Conservation (phyloP, 2,888 invertebrate species). For the Gibbula magus region DNA sequence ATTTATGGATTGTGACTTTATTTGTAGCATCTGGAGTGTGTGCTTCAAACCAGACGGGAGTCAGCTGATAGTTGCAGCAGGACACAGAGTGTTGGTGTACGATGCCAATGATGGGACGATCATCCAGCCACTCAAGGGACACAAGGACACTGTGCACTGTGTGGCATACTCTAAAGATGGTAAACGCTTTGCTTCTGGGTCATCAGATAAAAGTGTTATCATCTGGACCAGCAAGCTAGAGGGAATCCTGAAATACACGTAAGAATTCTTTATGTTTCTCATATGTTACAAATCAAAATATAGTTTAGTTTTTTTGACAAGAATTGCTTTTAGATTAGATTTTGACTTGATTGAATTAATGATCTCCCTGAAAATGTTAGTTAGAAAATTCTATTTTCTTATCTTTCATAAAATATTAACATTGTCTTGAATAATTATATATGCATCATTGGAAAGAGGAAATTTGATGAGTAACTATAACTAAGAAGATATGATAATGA, state of each 20-base stretch:
- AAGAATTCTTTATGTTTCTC: constrained; percentile 77
- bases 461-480: too few relatives aligned
- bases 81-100: constrained; percentile 95
- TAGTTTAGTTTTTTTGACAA: too few relatives aligned
- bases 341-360: too few relatives aligned
- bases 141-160: constrained; percentile 94
- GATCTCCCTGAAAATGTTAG: too few relatives aligned
- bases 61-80: constrained; percentile 94
- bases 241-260: constrained; percentile 96
- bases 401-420: too few relatives aligned
- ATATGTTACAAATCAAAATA: too few relatives aligned
- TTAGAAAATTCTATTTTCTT: too few relatives aligned
- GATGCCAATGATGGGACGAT: constrained; percentile 92
- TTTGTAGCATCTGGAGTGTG: constrained; percentile 89
- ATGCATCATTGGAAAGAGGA: too few relatives aligned
- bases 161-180: constrained; percentile 95
- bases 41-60: constrained; percentile 97
- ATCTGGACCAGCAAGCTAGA: constrained; percentile 98
- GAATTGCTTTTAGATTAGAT: too few relatives aligned
- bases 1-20: too few relatives aligned
- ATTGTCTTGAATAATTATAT: too few relatives aligned
- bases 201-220: constrained; percentile 97
- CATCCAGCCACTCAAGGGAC: constrained; percentile 94
- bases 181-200: constrained; percentile 96
- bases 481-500: too few relatives aligned